Conservation (phyloP, 2,797 vertebrate species). For the Arctocebus calabarensis region DNA sequence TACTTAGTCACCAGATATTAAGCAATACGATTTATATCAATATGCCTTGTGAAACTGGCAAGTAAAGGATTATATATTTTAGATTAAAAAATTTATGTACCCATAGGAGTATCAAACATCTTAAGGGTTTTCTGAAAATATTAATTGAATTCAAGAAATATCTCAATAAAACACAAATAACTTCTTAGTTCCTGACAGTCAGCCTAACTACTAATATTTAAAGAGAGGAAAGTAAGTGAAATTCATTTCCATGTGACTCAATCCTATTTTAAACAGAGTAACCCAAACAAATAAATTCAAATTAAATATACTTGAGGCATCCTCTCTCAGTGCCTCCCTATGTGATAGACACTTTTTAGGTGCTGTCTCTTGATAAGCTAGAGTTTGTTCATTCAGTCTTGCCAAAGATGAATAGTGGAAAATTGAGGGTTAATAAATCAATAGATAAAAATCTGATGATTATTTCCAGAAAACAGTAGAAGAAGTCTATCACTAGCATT, state of each 20-base stretch:
- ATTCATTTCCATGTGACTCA: conserved; percentile 39
- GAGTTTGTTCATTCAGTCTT: not conserved
- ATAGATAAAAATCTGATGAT: not conserved
- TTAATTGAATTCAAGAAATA: not conserved
- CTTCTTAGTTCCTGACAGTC: not conserved
- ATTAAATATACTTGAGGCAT: not conserved
- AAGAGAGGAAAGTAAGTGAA: conserved; percentile 12
- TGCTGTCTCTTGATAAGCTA: not conserved
- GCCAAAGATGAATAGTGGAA: not conserved
- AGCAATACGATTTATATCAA: conserved; percentile 52
- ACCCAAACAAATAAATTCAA: conserved; percentile 17
- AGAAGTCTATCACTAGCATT: not conserved
- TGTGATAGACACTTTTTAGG: not conserved
- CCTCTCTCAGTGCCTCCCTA: not conserved
- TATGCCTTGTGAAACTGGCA: conserved; percentile 43
- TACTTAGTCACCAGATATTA: conserved; percentile 61
- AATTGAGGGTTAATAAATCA: not conserved
- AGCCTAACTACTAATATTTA: conserved; percentile 22
- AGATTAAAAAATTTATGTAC: not conserved
- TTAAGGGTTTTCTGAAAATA: conserved; percentile 44
- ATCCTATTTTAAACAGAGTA: not conserved
- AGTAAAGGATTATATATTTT: conserved; percentile 31
- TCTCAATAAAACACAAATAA: conserved; percentile 13
- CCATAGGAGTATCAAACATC: not conserved
- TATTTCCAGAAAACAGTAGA: conserved; percentile 29